A percentile compares a stretch with the other conserved stretches of the same genome.
phyloP scores from a whole-genome alignment of 2,888 invertebrate genomes.

The Lithophane semibrunnea region DNA sequence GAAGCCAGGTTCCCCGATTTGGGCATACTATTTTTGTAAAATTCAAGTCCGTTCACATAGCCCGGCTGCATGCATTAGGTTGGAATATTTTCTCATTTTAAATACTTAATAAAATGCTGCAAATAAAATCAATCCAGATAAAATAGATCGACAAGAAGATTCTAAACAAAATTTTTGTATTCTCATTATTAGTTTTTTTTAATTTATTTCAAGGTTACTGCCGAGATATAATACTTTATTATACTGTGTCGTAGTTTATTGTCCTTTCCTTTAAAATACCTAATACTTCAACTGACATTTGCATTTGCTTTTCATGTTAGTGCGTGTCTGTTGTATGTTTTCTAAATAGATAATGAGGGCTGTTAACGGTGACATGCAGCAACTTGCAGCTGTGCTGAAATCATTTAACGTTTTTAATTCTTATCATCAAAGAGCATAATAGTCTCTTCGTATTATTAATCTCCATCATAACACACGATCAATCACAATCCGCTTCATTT shows the following conservation, averaged over 20 bases:
- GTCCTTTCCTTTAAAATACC: conserved; percentile 5
- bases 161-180: background rate
- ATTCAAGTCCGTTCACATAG: conserved; percentile 64
- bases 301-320: conserved; percentile 16
- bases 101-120: background rate
- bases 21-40: conserved; percentile 59
- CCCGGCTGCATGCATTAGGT: conserved; percentile 13
- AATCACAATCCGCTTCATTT: no score
- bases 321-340: conserved; percentile 44
- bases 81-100: background rate
- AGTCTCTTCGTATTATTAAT: no score
- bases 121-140: background rate
- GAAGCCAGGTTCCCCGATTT: conserved; percentile 56
- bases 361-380: conserved; percentile 28
- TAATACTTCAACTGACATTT: conserved; percentile 15
- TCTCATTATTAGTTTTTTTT: background rate
- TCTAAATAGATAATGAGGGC: conserved; percentile 32
- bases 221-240: no score
- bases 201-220: no score
- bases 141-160: background rate
- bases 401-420: background rate
- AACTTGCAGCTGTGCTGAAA: conserved; percentile 9
- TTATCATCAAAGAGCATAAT: no score
- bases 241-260: no score
- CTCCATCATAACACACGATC: no score